A percentile compares a stretch with the other conserved stretches of the same genome.
Evolutionary conservation across 2,797 vertebrate species (phyloP).

Genomic region (Tarsius wallacei): DNA sequence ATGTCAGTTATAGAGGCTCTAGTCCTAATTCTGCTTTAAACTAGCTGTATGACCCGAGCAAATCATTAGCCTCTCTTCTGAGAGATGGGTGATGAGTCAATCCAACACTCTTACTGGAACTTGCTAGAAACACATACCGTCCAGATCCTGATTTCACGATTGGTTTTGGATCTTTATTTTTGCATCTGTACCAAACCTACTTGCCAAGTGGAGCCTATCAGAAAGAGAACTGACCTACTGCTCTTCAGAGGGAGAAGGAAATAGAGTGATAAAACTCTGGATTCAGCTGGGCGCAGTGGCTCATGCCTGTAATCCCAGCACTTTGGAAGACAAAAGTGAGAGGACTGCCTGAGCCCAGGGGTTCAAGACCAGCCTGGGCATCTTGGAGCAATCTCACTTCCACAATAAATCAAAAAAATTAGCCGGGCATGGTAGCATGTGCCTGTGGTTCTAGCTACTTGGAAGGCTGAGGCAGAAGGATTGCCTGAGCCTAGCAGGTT

Average conservation of each 20-base stretch:
- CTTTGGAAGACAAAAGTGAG: no score
- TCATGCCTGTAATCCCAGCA: no score
- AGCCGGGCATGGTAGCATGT: no score
- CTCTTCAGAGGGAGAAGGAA: conserved; percentile 51
- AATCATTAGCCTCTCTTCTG: conserved; percentile 1
- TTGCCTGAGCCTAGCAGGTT: no score
- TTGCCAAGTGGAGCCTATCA: not conserved
- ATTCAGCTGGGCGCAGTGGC: not conserved
- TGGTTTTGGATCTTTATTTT: conserved; percentile 11
- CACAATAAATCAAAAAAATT: no score
- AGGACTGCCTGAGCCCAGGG: no score
- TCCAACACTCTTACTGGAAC: conserved; percentile 14
- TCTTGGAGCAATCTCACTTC: no score
- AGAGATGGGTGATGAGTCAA: not conserved
- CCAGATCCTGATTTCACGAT: not conserved
- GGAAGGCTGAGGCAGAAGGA: no score
- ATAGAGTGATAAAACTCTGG: not conserved
- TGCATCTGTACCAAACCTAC: not conserved
- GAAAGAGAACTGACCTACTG: conserved; percentile 3
- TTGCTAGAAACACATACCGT: conserved; percentile 48
- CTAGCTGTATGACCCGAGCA: not conserved
- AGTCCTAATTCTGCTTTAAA: conserved; percentile 48
- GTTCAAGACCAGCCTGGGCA: no score
- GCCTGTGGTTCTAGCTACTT: no score
- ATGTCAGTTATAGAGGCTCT: not conserved